Conservation (phyloP, 1,140 invertebrate genomes). For the Venturia canescens region DNA sequence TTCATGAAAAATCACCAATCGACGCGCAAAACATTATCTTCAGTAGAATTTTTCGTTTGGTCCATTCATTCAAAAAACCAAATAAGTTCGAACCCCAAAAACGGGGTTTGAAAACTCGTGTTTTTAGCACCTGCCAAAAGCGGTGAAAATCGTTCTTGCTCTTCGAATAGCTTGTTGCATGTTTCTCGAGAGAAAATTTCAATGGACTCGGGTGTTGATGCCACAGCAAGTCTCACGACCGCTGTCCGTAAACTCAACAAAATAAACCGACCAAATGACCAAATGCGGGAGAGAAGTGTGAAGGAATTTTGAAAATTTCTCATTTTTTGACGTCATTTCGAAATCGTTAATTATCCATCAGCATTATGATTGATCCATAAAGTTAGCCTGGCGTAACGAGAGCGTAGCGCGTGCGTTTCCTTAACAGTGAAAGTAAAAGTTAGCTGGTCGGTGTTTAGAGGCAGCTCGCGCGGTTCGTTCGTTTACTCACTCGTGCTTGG, state of each 20-base stretch:
- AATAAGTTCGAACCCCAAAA: too few species aligned
- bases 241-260: too few species aligned
- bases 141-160: too few species aligned
- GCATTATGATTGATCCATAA: slow-evolving; percentile 69
- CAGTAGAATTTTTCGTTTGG: background rate
- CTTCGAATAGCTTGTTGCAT: too few species aligned
- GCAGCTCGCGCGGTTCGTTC: slow-evolving; percentile 26
- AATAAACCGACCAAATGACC: too few species aligned
- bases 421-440: slow-evolving; percentile 74
- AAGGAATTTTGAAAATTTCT: background rate
- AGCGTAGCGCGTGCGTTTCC: slow-evolving; percentile 64
- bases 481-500: slow-evolving; percentile 29
- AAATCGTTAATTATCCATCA: slow-evolving; percentile 66
- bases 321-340: slow-evolving; percentile 9
- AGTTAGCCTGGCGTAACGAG: slow-evolving; percentile 69
- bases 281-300: background rate
- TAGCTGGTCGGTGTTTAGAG: slow-evolving; percentile 47
- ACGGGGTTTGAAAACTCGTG: too few species aligned
- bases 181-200: too few species aligned
- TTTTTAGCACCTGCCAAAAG: too few species aligned
- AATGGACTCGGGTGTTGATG: too few species aligned
- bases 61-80: background rate
- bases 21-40: too few species aligned
- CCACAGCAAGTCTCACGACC: too few species aligned
- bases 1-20: too few species aligned